Evolutionary conservation across 2,797 vertebrate species (phyloP).

Genomic region (Thamnophis elegans): DNA sequence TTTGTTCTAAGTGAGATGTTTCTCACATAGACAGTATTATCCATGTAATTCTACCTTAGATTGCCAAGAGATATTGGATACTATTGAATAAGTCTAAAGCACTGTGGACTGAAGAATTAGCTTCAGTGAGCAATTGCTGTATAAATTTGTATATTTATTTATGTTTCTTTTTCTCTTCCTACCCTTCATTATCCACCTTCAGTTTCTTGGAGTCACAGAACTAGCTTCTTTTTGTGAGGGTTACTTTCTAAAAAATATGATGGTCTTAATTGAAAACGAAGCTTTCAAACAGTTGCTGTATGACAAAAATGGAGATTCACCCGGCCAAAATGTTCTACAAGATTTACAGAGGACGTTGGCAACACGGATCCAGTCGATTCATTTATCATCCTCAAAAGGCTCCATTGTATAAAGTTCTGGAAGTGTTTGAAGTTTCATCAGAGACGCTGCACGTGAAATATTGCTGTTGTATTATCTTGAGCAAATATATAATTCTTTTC

Average conservation of each 20-base stretch:
- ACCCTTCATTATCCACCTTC: conserved; percentile 50
- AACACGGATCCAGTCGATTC: conserved; percentile 94
- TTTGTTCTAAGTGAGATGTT: not conserved
- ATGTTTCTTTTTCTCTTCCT: conserved; percentile 30
- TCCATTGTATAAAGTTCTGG: conserved; percentile 85
- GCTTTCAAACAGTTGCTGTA: conserved; percentile 95
- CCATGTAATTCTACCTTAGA: not conserved
- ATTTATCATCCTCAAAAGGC: conserved; percentile 97
- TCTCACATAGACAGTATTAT: not conserved
- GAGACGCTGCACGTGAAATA: conserved; percentile 53
- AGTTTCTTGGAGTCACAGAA: conserved; percentile 94
- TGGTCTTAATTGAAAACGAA: conserved; percentile 95
- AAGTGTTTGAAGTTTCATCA: conserved; percentile 9
- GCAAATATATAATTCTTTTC: conserved; percentile 47
- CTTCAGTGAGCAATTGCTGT: not conserved
- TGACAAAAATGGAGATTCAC: conserved; percentile 82
- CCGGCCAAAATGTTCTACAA: conserved; percentile 84
- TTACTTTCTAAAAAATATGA: conserved; percentile 98
- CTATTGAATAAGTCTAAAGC: not conserved
- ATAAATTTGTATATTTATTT: not conserved
- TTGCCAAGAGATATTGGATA: not conserved
- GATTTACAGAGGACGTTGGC: conserved; percentile 97
- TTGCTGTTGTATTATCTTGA: conserved; percentile 57
- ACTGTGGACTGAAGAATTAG: not conserved
- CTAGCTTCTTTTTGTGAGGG: conserved; percentile 94